Evolutionary conservation across 2,797 vertebrate species (phyloP), one percentile per base, ranked within the genome.

Genomic region (Margarornis squamiger): DNA sequence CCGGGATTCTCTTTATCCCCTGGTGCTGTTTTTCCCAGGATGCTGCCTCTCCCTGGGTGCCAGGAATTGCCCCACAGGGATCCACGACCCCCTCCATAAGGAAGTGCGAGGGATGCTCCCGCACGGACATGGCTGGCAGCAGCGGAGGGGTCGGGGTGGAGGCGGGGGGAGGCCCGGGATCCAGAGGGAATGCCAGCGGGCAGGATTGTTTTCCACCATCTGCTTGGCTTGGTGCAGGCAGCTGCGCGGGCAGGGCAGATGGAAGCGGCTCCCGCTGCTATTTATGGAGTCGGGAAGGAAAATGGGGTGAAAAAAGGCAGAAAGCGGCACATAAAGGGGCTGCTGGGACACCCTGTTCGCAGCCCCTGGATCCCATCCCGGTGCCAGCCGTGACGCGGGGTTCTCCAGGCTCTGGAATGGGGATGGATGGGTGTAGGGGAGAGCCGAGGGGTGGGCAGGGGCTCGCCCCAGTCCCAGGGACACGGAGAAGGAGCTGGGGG

Each of bases 51-150:
- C 65, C 65, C n/a, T 11, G 65, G 2, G 26, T 5, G 14, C 17
- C 49, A 3, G 49, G n/a, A 18, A 34, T 48, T 45, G 7, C 30
- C 39, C 39, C 34, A 1, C 21, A 3, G 7, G 52, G 29, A 26
- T 8, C 61, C 39, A 0, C 3, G 7, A 36, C 46, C 46, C 26
- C 1, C 2, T 2, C 14, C 24, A 0, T 1, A 2, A 14, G 62
- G 43, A 30, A 24, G 1, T 20, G 10, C 2, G 4, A 23, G 2
- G 11, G 71, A 5, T 12, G 58, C 7, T 51, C 30, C 52, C 7
- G n/a, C 4, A 3, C 2, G 45, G 62, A 46, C 39, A 38, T 17
- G 3, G 20, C 48, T 51, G 66, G 57, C 41, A 70, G 67, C 48
- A 13, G 20, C 67, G 15, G 20, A 22, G 34, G 36, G 48, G 23